Percentiles rank a stretch among this genome's conserved stretches.
These are phyloP conservation scores for Graphium colonna DNA, from an alignment of 2,888 invertebrate genomes.

Conservation along the genomic window DNA sequence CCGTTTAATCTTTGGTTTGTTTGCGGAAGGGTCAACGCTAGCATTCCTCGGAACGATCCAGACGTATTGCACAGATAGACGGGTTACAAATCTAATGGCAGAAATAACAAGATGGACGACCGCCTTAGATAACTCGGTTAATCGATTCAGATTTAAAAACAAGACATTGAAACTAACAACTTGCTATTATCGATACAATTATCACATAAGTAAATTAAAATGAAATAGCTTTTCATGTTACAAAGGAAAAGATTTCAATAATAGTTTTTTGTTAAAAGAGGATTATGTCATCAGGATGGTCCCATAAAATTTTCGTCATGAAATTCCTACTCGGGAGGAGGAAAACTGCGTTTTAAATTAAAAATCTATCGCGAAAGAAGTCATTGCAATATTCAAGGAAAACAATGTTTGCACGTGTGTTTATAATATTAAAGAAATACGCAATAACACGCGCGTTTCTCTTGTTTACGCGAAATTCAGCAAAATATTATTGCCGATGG, in stretches of 20 bases:
- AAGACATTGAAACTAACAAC: slow-evolving; percentile 5
- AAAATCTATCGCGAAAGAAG: too few species aligned
- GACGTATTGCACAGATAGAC: slow-evolving; percentile 13
- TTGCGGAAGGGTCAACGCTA: slow-evolving; percentile 46
- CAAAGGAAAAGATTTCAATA: too few species aligned
- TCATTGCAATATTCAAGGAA: too few species aligned
- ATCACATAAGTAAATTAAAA: too few species aligned
- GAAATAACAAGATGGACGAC: slow-evolving; percentile 4
- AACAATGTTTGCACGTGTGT: too few species aligned
- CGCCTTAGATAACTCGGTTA: slow-evolving; percentile 12
- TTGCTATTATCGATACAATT: slow-evolving; percentile 8
- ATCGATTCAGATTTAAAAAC: slow-evolving; percentile 3
- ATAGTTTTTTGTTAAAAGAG: too few species aligned
- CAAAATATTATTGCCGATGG: slow-evolving; percentile 19
- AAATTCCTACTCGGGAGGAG: too few species aligned
- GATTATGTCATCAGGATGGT: too few species aligned
- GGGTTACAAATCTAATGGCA: slow-evolving; percentile 3
- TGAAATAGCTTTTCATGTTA: too few species aligned
- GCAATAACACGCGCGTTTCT: slow-evolving; percentile 9
- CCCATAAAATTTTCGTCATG: too few species aligned
- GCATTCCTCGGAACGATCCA: slow-evolving; percentile 30
- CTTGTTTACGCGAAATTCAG: slow-evolving; percentile 1
- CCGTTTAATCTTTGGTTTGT: slow-evolving; percentile 44
- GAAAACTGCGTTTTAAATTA: too few species aligned
- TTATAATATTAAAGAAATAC: too few species aligned